Base-by-base conservation (phyloP, 2,113 vertebrate genomes). In the Ammodramus savannarum region DNA sequence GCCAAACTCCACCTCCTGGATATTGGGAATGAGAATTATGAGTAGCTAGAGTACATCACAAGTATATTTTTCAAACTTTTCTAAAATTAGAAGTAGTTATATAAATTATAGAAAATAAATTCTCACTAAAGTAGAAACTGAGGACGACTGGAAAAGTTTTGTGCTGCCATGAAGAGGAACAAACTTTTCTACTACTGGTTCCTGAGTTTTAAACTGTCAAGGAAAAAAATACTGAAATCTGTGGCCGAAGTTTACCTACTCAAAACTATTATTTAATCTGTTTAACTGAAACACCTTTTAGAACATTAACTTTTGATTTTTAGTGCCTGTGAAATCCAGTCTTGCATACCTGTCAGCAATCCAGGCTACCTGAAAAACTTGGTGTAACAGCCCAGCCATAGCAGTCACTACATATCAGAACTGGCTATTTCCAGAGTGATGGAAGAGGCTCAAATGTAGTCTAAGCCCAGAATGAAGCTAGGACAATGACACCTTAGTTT, bases 81-180 rank as follows among this genome's bases (percentile, higher is more conserved):
- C 49, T 92, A 74, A 59, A 74, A 46, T 69, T 32, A 82, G 11
- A 74, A 43, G 29, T 16, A 55, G 19, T 59, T 69, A 34, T 7
- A 18, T 80, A 68, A 73, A 46, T 31, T 6, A 38, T 13, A 74
- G 36, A 17, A 44, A 31, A 67, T 0, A 63, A 83, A 76, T 26
- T 31, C 25, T 3, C 21, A 85, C 12, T 55, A 61, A 74, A 16
- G 41, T 29, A 87, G 39, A 73, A 78, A 52, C 22, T 48, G 6
- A 49, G 17, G 11, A 7, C 0, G 0, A 41, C 10, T 81, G 36
- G 34, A 68, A 76, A 5, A 46, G 15, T 6, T 22, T 52, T 10
- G 3, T 38, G 6, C 20, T 23, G 34, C 7, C 22, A 41, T 38
- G n/a, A 38, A 77, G 38, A 69, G 21, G 7, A 93, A 32, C 7